Evolutionary conservation across 2,888 invertebrate species (phyloP), one percentile per base, ranked within the genome.

Genomic region (Eupithecia abbreviata): DNA sequence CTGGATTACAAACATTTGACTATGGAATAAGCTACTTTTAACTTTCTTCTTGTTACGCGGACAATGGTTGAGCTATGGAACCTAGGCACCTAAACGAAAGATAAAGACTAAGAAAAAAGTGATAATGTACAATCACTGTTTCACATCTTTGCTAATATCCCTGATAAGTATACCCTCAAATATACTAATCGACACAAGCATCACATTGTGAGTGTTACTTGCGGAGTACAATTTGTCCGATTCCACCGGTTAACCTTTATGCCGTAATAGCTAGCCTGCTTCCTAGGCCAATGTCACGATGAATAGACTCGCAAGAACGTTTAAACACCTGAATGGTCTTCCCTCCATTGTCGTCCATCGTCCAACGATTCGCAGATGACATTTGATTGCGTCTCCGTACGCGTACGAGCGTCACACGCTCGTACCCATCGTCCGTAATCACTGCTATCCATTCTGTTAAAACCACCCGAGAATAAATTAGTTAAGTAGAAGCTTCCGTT

Each of bases 401-500:
- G 87, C 85, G 84, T 86, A 83, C 79, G 81, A 85, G 86, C 89
- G 91, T 92, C 92, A 90, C 92, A 91, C 90, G 92, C 89, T 89
- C 89, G 88, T 86, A 86, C 87, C 89, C 86, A 86, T 85, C 89
- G 84, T 80, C 90, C 91, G 93, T 94, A 95, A 95, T 95, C 95
- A 95, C 95, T 90, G 95, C 94, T 95, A 95, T 95, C 94, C 95
- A 95, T 95, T 95, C 94, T 93, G 94, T 95, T 95, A 95, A 95
- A 95, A 95, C 95, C 92, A 94, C 94, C 95, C 94, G 93, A 92
- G 93, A 90, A 92, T 95, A 95, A 95, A 95, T 95, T 95, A 95
- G 94, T 95, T 95, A 95, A 95, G 95, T 95, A 95, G 95, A 93
- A 92, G 93, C 93, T 95, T 95, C 95, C 95, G 95, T 93, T 95